Evolutionary conservation across 2,888 invertebrate species (phyloP), one percentile per base, ranked within the genome.

Genomic region (Drosophila mayaguana): DNA sequence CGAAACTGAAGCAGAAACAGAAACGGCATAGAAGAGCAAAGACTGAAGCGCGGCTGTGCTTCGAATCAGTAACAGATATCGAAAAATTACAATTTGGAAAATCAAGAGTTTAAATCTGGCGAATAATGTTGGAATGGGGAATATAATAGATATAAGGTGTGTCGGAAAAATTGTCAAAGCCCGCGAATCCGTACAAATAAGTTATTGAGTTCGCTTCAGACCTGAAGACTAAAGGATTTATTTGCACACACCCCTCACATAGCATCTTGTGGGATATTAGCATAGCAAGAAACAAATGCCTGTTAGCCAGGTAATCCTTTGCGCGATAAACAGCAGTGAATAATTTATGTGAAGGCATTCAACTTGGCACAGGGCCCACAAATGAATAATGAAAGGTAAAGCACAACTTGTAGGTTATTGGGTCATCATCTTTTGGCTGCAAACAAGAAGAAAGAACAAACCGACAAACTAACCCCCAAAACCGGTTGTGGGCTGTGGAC

Each of bases 91-190:
- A 78, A 73, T 87, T 80, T 70, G 55, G 70, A 78, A 73, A 88
- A 88, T 79, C 82, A 80, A 82, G 87, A 82, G 79, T 83, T 79
- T 80, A 83, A 88, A 84, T 28, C 5, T 57, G 72, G 67, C 66
- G 63, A 65, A 57, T 62, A 72, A 34, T n/a, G n/a, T 3, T 3
- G 3, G 45, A 68, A 62, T 63, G 22, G 20, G 18, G 20, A 18
- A 11, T 32, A 12, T 28, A 28, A 18, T 2, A 12, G n/a, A 45
- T 48, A n/a, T n/a, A 32, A 45, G 12, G 32, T 42, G 20, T 53
- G 56, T 50, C 57, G 38, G 11, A 63, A 57, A 53, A 28, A 50
- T 67, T 40, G 50, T 9, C 43, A 42, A 53, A 32, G n/a, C 16
- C 34, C n/a, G 34, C 43, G 25, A 45, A 43, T 50, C 55, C 40